Evolutionary conservation across 1,140 invertebrate species (phyloP).

Genomic region (Pseudachorutes palmiensis): DNA sequence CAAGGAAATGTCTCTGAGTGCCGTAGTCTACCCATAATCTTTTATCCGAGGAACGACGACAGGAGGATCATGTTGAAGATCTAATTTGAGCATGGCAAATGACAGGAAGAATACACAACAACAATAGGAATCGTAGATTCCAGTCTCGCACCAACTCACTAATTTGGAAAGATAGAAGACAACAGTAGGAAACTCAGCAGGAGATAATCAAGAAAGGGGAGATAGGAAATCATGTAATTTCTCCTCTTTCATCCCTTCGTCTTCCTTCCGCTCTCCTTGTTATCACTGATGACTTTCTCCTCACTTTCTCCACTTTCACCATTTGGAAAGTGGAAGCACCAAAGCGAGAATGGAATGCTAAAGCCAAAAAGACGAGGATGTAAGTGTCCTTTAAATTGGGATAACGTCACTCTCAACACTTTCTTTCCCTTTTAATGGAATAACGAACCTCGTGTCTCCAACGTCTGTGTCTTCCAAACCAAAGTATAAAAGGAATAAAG

Average conservation of each 20-base stretch:
- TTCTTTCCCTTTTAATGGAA: not conserved
- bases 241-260: not conserved
- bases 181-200: not conserved
- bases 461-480: too few species aligned
- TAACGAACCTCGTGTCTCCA: not conserved
- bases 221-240: conserved; percentile 11
- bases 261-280: conserved; percentile 11
- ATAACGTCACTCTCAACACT: conserved; percentile 4
- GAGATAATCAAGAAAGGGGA: not conserved
- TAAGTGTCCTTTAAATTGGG: conserved; percentile 11
- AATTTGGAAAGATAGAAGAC: not conserved
- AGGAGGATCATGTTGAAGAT: not conserved
- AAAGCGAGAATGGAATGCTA: conserved; percentile 3
- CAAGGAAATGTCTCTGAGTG: too few species aligned
- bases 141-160: not conserved
- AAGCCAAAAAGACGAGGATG: not conserved
- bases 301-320: not conserved
- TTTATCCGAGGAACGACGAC: not conserved
- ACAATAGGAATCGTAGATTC: not conserved
- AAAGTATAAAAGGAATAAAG: not conserved
- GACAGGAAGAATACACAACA: not conserved
- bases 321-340: not conserved
- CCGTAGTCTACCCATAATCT: too few species aligned
- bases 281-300: not conserved
- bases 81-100: not conserved